Evolutionary conservation across 1,140 invertebrate species (phyloP), one percentile per base, ranked within the genome.

Genomic region (Cydia strobilella): DNA sequence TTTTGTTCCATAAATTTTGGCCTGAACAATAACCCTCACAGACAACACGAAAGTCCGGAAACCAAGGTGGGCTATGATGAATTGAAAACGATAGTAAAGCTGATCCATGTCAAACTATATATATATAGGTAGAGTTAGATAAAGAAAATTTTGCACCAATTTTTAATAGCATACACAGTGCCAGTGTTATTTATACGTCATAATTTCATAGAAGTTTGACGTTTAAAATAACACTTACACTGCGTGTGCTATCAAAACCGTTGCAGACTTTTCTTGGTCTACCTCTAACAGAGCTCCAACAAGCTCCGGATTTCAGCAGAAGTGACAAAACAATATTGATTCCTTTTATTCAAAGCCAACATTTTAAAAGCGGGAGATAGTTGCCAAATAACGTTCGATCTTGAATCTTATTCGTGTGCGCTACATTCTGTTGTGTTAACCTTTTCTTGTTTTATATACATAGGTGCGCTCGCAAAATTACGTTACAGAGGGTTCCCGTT

Each of bases 1-100:
- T 23, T 23, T 59, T 59, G 20, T 59, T 59, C 20, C 20, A 59
- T 6, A 7, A 23, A 59, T 59, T 10, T 59, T 23, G 20, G 18
- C 54, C 54, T 20, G 7, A 59, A 12, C 18, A 59, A 59, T 23
- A 23, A 59, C 23, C 54, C 54, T 23, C 20, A 23, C 54, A 23
- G 54, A 59, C 54, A 23, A 59, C 54, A 20, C 20, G 20, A 59
- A 59, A 59, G 20, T 23, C 54, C 54, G 54, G 54, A 59, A 59
- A 59, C 54, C 23, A 59, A 59, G 54, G 54, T 59, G 54, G 54
- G 54, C 15, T 59, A 59, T 59, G 54, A 59, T 59, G 54, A 59
- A 59, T 59, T 59, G 54, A 59, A 59, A 59, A 59, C 54, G 18
- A 59, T 59, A 23, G 54, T 59, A 23, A 59, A 59, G 54, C 54